Evolutionary conservation across 2,113 vertebrate species (phyloP).

Genomic region (Eubucco bourcierii): DNA sequence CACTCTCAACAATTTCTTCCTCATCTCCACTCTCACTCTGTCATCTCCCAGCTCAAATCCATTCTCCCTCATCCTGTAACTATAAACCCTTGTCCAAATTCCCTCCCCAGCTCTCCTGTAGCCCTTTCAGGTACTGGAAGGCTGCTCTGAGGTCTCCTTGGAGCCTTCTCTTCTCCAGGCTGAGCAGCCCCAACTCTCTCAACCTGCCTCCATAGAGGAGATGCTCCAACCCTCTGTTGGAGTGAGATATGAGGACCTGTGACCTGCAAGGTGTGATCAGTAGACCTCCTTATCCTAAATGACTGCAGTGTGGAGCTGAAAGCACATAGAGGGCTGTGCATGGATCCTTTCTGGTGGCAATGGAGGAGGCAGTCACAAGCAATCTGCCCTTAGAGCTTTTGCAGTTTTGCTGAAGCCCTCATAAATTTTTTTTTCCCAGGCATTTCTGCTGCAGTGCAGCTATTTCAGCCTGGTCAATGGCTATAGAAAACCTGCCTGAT

Average conservation of each 20-base stretch:
- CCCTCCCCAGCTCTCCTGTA: no score
- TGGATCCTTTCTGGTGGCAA: background rate
- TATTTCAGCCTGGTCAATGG: background rate
- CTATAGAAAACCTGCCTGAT: background rate
- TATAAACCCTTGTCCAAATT: no score
- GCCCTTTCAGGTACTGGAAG: no score
- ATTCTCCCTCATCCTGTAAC: no score
- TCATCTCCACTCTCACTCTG: no score
- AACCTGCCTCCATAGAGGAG: no score
- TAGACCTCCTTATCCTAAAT: background rate
- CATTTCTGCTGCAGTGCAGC: constrained; percentile 42
- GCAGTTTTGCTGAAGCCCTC: constrained; percentile 2
- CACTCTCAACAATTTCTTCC: no score
- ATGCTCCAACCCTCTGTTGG: background rate
- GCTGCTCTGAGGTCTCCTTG: no score
- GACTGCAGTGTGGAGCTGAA: background rate
- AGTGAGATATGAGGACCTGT: background rate
- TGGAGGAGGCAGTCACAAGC: background rate
- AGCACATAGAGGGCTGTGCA: background rate
- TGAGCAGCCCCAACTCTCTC: no score
- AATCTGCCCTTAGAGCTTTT: background rate
- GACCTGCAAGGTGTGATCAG: background rate
- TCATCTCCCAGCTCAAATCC: no score
- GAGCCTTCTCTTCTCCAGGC: no score
- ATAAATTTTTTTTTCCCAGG: background rate